phyloP scores from a whole-genome alignment of 1,140 invertebrate genomes.

The Anastatus disparis region DNA sequence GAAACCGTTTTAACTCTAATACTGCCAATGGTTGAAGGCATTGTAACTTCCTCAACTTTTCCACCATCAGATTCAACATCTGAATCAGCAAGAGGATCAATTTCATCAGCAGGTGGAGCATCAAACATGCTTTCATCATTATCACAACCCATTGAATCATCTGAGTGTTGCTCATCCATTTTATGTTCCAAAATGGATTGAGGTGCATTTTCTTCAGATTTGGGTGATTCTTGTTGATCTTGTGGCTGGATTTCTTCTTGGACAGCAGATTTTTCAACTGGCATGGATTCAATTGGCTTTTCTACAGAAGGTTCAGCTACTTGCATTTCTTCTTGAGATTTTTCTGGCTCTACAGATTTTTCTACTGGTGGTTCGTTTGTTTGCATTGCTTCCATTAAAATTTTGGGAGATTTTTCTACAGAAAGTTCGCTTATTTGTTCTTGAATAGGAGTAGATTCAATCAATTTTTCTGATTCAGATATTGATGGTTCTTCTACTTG shows the following conservation, averaged over 20 bases:
- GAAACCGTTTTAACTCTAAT: constrained; percentile 55
- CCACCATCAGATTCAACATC: constrained; percentile 42
- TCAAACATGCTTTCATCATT: constrained; percentile 56
- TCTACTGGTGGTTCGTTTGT: not conserved
- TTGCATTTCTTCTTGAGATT: not conserved
- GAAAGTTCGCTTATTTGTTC: not conserved
- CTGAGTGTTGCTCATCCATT: constrained; percentile 44
- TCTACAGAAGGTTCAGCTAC: not conserved
- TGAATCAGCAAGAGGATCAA: constrained; percentile 51
- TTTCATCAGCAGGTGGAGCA: constrained; percentile 46
- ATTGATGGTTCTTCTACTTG: not conserved
- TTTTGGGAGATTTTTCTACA: not conserved
- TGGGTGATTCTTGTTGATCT: not conserved
- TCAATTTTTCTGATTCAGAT: not conserved
- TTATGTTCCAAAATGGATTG: constrained; percentile 38
- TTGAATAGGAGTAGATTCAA: not conserved
- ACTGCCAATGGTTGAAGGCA: not conserved
- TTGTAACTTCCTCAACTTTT: constrained; percentile 26
- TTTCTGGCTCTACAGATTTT: not conserved
- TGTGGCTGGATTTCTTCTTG: not conserved
- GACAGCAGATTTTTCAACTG: not conserved
- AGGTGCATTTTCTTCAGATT: not conserved
- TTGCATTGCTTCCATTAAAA: not conserved
- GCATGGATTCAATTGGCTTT: not conserved
- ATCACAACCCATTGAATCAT: constrained; percentile 54